Conservation (phyloP, 1,140 invertebrate genomes). For the Lerema accius region DNA sequence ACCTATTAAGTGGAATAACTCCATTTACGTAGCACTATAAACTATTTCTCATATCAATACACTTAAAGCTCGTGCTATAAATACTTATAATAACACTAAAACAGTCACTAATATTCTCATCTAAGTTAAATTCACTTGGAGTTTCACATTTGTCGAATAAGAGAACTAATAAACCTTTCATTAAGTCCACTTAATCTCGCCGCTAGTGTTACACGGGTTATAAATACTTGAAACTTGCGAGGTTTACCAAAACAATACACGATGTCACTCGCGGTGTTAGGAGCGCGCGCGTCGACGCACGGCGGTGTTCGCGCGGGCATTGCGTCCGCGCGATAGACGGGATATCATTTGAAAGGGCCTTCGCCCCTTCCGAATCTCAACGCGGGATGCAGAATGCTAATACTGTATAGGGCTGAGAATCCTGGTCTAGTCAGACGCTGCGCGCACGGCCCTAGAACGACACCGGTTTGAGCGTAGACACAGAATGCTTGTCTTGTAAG, state of each 20-base stretch:
- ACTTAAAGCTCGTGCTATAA: background rate
- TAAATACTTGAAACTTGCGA: slow-evolving; percentile 49
- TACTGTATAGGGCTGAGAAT: slow-evolving; percentile 43
- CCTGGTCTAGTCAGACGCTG: background rate
- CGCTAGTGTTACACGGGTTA: slow-evolving; percentile 52
- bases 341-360: slow-evolving; percentile 66
- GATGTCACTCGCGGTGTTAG: slow-evolving; percentile 41
- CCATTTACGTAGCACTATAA: background rate
- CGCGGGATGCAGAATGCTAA: slow-evolving; percentile 77
- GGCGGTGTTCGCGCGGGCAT: slow-evolving; percentile 70
- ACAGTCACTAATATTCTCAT: background rate
- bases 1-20: slow-evolving; percentile 27
- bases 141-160: background rate
- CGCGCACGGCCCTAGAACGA: slow-evolving; percentile 11
- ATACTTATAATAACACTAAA: slow-evolving; percentile 14
- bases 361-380: slow-evolving; percentile 77
- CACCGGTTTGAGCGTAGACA: background rate
- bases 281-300: slow-evolving; percentile 48
- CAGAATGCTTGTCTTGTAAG: too few relatives aligned
- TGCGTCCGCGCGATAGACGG: slow-evolving; percentile 68
- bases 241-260: slow-evolving; percentile 61
- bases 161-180: slow-evolving; percentile 41
- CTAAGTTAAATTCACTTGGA: background rate
- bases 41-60: background rate
- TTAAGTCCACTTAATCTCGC: slow-evolving; percentile 59